Evolutionary conservation across 2,113 vertebrate genomes (phyloP).

Genomic region (Labrus mixtus): DNA sequence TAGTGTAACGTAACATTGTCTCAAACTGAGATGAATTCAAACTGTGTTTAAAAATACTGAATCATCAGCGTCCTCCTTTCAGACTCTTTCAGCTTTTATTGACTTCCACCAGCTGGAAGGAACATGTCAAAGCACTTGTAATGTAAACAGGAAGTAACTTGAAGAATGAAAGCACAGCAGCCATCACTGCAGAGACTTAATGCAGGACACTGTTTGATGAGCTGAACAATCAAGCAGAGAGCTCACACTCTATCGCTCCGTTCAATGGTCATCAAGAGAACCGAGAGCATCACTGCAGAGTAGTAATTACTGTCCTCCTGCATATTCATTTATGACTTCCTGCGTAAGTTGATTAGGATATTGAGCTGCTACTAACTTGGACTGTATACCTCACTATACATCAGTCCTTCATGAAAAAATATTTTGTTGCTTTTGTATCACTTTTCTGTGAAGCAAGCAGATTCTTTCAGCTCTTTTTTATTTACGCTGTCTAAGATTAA

Average conservation of each 20-base stretch:
- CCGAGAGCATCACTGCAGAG: constrained; percentile 15
- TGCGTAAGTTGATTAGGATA: background rate
- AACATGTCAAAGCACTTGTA: background rate
- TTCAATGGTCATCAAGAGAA: constrained; percentile 27
- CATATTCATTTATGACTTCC: no score
- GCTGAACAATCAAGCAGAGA: constrained; percentile 7
- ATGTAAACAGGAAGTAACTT: background rate
- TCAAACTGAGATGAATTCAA: constrained; percentile 8
- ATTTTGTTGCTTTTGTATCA: no score
- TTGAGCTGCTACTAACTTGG: background rate
- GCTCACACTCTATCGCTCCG: constrained; percentile 5
- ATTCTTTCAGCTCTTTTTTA: no score
- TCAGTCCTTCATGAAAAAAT: no score
- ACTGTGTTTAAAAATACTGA: background rate
- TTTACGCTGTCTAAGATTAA: no score
- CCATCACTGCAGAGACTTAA: no score
- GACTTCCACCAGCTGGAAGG: no score
- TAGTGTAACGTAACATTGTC: background rate
- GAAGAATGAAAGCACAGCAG: background rate
- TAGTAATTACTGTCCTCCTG: no score
- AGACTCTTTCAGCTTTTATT: no score
- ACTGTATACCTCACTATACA: no score
- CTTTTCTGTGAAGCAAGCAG: no score
- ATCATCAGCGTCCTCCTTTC: constrained; percentile 12
- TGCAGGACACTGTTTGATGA: constrained; percentile 12